Percentiles rank a stretch among this genome's conserved stretches.
These are phyloP conservation scores for Catocala sponsa DNA, from an alignment of 2,888 invertebrate genomes.

Conservation along the genomic window DNA sequence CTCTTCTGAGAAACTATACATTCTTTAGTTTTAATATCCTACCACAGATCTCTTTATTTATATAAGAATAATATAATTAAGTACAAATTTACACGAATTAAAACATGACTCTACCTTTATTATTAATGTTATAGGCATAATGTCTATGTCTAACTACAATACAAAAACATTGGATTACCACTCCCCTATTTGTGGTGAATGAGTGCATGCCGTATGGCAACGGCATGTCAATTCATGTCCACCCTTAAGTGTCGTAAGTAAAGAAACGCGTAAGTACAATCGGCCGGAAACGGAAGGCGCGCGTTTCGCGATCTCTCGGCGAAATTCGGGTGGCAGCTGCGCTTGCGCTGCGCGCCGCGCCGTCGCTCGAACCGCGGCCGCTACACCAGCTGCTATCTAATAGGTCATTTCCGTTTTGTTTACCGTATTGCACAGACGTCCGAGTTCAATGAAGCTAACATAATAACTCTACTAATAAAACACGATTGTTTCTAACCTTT, in stretches of 20 bases:
- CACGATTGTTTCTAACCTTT: constrained; percentile 30
- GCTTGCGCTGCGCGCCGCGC: constrained; percentile 58
- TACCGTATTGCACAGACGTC: constrained; percentile 56
- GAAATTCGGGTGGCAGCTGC: constrained; percentile 85
- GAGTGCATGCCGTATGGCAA: constrained; percentile 27
- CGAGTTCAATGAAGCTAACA: constrained; percentile 41
- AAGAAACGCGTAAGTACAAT: constrained; percentile 74
- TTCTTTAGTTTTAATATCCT: too few species aligned
- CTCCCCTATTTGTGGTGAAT: constrained; percentile 55
- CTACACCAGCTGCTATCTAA: constrained; percentile 79
- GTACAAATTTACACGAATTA: too few species aligned
- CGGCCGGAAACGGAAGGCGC: constrained; percentile 86
- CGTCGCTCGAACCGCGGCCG: constrained; percentile 40
- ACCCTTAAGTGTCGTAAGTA: constrained; percentile 60
- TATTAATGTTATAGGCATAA: too few species aligned
- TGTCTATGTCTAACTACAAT: not conserved
- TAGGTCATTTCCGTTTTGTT: constrained; percentile 82
- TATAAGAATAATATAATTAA: too few species aligned
- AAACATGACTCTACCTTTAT: too few species aligned
- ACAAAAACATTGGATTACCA: constrained; percentile 16
- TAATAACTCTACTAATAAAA: constrained; percentile 37
- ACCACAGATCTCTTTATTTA: too few species aligned
- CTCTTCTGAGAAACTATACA: too few species aligned
- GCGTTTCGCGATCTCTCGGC: constrained; percentile 85
- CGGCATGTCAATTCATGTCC: constrained; percentile 74